Evolutionary conservation across 1,140 invertebrate species (phyloP).

Genomic region (Leucophenga varia): DNA sequence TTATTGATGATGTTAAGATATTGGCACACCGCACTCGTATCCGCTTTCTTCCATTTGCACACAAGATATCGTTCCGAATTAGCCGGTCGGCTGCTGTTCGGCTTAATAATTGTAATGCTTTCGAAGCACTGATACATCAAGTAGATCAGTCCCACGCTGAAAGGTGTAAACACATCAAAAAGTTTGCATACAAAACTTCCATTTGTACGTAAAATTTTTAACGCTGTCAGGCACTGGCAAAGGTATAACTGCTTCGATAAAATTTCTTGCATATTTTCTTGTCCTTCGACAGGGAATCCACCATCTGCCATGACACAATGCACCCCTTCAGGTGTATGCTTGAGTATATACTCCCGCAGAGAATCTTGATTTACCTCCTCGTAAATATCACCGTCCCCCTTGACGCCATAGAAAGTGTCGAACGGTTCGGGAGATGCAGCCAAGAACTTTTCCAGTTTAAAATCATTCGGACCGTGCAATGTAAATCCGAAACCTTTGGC

Average conservation of each 20-base stretch:
- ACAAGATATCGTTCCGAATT: constrained; percentile 96
- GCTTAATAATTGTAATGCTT: constrained; percentile 83
- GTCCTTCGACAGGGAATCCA: constrained; percentile 90
- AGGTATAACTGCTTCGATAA: constrained; percentile 90
- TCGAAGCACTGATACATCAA: constrained; percentile 89
- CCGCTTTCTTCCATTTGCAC: constrained; percentile 72
- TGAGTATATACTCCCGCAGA: constrained; percentile 73
- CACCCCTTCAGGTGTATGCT: constrained; percentile 76
- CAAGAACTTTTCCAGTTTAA: constrained; percentile 84
- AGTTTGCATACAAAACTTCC: constrained; percentile 94
- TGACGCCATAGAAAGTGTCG: constrained; percentile 83
- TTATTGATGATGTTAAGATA: constrained; percentile 73
- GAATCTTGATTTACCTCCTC: constrained; percentile 78
- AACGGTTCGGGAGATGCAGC: constrained; percentile 88
- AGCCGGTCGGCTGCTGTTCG: constrained; percentile 90
- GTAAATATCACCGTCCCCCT: constrained; percentile 85
- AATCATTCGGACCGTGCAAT: constrained; percentile 81
- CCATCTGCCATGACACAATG: constrained; percentile 98
- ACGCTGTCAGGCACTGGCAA: constrained; percentile 86
- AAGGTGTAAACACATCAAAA: constrained; percentile 92
- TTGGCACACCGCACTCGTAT: constrained; percentile 62
- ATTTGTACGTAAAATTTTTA: constrained; percentile 75
- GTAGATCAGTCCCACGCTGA: constrained; percentile 89
- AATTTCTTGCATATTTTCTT: constrained; percentile 94
- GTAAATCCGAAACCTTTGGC: constrained; percentile 93